Base-by-base conservation (phyloP, 2,113 vertebrate species). In the Cyprinodon brontotheroides region DNA sequence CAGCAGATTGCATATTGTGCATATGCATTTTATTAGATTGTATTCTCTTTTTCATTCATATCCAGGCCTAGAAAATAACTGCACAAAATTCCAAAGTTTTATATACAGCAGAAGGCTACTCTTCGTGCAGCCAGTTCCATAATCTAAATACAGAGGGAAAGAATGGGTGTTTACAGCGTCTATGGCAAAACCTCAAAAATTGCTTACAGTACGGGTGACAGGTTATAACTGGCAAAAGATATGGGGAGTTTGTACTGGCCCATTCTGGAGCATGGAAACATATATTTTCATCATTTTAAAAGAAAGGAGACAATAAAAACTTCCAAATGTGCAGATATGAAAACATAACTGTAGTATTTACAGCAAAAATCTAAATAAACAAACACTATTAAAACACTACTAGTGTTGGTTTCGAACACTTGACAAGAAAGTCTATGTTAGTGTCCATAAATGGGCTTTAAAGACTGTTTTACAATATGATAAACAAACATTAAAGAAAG, bases 121-220 rank as follows among this genome's bases (percentile, higher is more conserved):
- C 43, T 22, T 45, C 3, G 12, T 29, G 41, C 13, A 11, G 41
- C 4, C 12, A 15, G 64, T 45, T 47, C 11, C 62, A 11, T 10
- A 10, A 64, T 4, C n/a, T 66, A 45, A 65, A 65, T 65, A 65
- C 13, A 45, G 41, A 45, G 38, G 11, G 45, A 70, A 50, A 64
- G 68, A 70, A 76, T 70, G 48, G 61, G 72, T 61, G 76, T 90
- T 82, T 84, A 78, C 59, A 73, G 73, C 72, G 74, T 72, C 50
- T 69, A 79, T 78, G 80, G 72, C 68, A 71, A 72, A 68, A n/a
- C n/a, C n/a, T n/a, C n/a, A n/a, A n/a, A n/a, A n/a, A n/a, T n/a
- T n/a, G n/a, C n/a, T n/a, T n/a, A n/a, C n/a, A n/a, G n/a, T n/a
- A n/a, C n/a, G n/a, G n/a, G n/a, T n/a, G n/a, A n/a, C 61, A 72